Percentiles rank a stretch among this genome's conserved stretches.
These are phyloP conservation scores for Shinisaurus crocodilurus DNA, from an alignment of 2,113 vertebrate species.

Conservation along the genomic window DNA sequence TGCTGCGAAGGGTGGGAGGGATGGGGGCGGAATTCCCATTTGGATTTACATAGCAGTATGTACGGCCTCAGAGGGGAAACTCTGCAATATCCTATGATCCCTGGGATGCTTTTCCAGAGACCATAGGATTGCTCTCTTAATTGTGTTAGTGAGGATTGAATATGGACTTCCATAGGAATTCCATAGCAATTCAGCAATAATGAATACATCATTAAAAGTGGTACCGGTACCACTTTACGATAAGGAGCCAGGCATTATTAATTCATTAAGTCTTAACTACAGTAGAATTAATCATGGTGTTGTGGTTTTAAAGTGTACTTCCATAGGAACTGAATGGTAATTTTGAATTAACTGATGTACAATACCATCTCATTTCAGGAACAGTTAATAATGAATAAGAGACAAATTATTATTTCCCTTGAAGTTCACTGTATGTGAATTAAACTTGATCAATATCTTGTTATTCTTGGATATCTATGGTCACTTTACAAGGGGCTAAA, in stretches of 20 bases:
- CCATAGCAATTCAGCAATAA: constrained; percentile 38
- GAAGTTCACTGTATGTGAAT: constrained; percentile 27
- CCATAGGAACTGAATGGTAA: constrained; percentile 35
- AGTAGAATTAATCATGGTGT: constrained; percentile 31
- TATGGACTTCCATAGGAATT: constrained; percentile 25
- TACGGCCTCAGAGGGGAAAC: too few species aligned
- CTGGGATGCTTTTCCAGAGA: too few species aligned
- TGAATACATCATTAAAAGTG: constrained; percentile 44
- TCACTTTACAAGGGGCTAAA: neutral
- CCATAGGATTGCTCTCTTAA: too few species aligned
- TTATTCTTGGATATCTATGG: constrained; percentile 20
- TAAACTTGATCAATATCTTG: constrained; percentile 30
- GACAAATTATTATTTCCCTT: constrained; percentile 29
- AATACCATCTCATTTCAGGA: constrained; percentile 15
- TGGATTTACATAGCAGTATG: too few species aligned
- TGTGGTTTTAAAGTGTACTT: constrained; percentile 31
- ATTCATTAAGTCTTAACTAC: constrained; percentile 37
- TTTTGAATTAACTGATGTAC: constrained; percentile 38
- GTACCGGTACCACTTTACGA: constrained; percentile 41
- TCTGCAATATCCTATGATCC: too few species aligned
- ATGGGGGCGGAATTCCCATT: too few species aligned
- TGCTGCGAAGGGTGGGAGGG: too few species aligned
- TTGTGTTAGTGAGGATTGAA: neutral
- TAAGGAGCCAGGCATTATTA: constrained; percentile 46
- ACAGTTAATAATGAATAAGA: constrained; percentile 36